Evolutionary conservation across 2,797 vertebrate species (phyloP).

Genomic region (Discoglossus pictus): DNA sequence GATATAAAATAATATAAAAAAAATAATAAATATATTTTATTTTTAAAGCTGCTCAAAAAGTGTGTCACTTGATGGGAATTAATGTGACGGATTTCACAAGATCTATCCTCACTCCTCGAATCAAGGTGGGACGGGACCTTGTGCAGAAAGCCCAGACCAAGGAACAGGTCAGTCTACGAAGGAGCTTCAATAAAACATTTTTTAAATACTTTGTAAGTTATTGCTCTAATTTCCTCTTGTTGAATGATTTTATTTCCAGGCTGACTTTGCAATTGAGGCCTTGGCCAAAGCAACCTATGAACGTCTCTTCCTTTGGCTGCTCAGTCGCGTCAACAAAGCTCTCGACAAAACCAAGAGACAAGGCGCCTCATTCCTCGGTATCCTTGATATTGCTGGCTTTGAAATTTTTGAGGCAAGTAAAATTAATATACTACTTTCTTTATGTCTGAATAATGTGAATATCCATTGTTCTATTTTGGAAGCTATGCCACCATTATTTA

Average conservation of each 20-base stretch:
- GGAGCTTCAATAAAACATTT: background rate
- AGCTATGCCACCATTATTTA: too few species aligned
- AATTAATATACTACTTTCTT: background rate
- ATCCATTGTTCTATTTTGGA: too few species aligned
- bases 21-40: slow-evolving; percentile 38
- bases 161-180: slow-evolving; percentile 80
- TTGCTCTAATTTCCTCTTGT: slow-evolving; percentile 1
- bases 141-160: slow-evolving; percentile 98
- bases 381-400: slow-evolving; percentile 96
- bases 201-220: background rate
- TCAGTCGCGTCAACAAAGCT: slow-evolving; percentile 89
- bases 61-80: slow-evolving; percentile 94
- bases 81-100: slow-evolving; percentile 97
- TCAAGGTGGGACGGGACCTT: slow-evolving; percentile 94
- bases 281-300: slow-evolving; percentile 94
- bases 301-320: slow-evolving; percentile 93
- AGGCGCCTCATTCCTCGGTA: slow-evolving; percentile 93
- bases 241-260: slow-evolving; percentile 71
- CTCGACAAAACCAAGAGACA: slow-evolving; percentile 95
- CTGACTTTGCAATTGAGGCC: slow-evolving; percentile 91
- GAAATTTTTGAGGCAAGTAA: slow-evolving; percentile 91
- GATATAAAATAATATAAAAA: too few species aligned
- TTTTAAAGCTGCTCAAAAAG: slow-evolving; percentile 88
- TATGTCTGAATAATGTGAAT: too few species aligned
- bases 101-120: slow-evolving; percentile 91